Conservation (phyloP, 2,797 vertebrate genomes). For the Leptatherina wallacei region DNA sequence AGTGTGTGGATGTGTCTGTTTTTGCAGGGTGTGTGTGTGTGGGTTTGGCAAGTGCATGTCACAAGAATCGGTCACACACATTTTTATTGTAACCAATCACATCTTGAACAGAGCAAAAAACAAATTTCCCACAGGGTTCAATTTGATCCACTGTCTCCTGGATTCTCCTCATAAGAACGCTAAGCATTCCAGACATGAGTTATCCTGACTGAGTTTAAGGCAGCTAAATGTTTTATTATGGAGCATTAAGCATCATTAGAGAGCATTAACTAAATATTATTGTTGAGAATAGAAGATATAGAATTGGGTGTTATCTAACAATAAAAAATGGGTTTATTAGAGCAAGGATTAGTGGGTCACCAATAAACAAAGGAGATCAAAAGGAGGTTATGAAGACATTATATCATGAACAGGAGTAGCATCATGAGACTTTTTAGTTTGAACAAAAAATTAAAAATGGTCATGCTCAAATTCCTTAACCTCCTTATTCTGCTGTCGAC, state of each 20-base stretch:
- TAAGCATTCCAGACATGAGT: constrained; percentile 23
- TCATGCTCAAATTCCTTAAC: constrained; percentile 42
- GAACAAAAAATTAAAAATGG: constrained; percentile 2
- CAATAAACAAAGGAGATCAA: constrained; percentile 4
- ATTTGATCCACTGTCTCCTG: constrained; percentile 4
- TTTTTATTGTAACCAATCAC: constrained; percentile 6
- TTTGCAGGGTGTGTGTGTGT: constrained; percentile 7
- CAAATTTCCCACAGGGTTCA: constrained; percentile 14
- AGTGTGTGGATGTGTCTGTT: constrained; percentile 6
- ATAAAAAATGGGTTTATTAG: constrained; percentile 24
- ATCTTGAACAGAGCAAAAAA: background rate
- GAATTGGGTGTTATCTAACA: constrained; percentile 32
- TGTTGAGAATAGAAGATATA: constrained; percentile 9
- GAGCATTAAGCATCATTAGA: constrained; percentile 46
- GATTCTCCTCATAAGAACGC: constrained; percentile 26
- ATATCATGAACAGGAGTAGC: background rate
- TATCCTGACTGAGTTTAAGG: constrained; percentile 19
- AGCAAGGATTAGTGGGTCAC: constrained; percentile 23
- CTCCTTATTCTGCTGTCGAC: constrained; percentile 23
- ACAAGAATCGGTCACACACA: constrained; percentile 4
- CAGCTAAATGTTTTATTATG: constrained; percentile 19
- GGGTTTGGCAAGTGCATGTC: background rate
- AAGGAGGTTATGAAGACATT: constrained; percentile 10
- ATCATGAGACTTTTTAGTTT: constrained; percentile 25
- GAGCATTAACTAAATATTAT: constrained; percentile 40